phyloP scores from a whole-genome alignment of 2,888 invertebrate genomes.

The Acleris emargana region DNA sequence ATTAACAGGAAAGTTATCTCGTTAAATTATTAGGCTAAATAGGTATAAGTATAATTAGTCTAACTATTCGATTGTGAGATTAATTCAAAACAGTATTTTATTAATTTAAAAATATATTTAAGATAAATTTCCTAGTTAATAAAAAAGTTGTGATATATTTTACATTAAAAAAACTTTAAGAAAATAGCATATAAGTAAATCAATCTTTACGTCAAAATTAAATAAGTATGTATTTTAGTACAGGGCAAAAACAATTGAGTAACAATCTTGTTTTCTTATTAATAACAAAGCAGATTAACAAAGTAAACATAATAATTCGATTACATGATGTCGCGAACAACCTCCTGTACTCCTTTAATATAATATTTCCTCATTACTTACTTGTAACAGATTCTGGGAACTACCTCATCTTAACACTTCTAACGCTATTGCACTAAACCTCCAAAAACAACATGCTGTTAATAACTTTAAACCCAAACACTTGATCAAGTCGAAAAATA shows the following conservation, averaged over 20 bases:
- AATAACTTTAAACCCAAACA: slow-evolving; percentile 21
- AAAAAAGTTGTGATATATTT: slow-evolving; percentile 2
- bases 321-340: slow-evolving; percentile 5
- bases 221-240: no score
- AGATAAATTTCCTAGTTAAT: slow-evolving; percentile 18
- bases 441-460: slow-evolving; percentile 31
- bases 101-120: slow-evolving; percentile 27
- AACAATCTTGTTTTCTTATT: background rate
- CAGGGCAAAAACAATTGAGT: no score
- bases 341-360: slow-evolving; percentile 29
- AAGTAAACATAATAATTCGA: background rate
- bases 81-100: slow-evolving; percentile 51
- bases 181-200: no score
- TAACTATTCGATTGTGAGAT: slow-evolving; percentile 70
- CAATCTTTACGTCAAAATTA: no score
- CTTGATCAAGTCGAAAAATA: slow-evolving; percentile 23
- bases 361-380: slow-evolving; percentile 9
- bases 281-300: slow-evolving; percentile 10
- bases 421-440: slow-evolving; percentile 33
- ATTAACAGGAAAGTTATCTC: slow-evolving; percentile 63
- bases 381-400: slow-evolving; percentile 17
- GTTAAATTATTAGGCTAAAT: slow-evolving; percentile 61
- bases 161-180: no score
- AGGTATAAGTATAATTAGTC: slow-evolving; percentile 58
- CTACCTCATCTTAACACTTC: slow-evolving; percentile 23